phyloP scores from a whole-genome alignment of 2,113 vertebrate genomes.

The Mesembrinibis cayennensis region DNA sequence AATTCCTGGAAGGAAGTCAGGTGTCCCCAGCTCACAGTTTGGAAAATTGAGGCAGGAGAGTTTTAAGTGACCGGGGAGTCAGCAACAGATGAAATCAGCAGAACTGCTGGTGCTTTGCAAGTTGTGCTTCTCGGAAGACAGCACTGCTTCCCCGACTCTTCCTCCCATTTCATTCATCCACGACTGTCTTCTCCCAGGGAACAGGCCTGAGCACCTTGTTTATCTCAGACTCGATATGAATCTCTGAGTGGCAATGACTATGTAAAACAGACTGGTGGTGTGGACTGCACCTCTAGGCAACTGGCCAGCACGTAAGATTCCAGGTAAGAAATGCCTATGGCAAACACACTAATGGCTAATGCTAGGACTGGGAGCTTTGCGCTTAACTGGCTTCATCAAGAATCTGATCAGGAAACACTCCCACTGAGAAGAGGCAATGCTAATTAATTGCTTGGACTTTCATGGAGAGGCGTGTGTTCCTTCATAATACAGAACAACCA shows the following conservation, averaged over 20 bases:
- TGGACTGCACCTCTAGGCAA: not conserved
- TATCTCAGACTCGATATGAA: not conserved
- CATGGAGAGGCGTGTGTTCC: not conserved
- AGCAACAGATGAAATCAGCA: not conserved
- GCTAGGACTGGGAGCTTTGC: not conserved
- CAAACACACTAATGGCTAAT: not conserved
- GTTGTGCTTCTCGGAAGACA: not conserved
- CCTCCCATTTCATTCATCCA: not conserved
- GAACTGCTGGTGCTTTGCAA: not conserved
- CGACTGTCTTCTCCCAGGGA: not conserved
- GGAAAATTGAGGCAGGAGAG: not conserved
- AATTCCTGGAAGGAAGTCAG: not conserved
- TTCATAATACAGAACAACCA: not conserved
- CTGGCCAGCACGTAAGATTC: not conserved
- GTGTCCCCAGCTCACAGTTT: not conserved
- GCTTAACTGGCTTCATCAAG: not conserved
- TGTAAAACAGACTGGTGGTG: not conserved
- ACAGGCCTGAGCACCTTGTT: not conserved
- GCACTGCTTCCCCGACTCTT: not conserved
- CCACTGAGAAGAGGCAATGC: not conserved
- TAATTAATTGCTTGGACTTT: not conserved
- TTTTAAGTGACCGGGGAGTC: not conserved
- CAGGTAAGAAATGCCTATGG: not conserved
- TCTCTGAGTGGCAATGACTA: not conserved
- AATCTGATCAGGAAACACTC: not conserved